Conservation (phyloP, 2,113 vertebrate genomes). For the Austrofundulus limnaeus region DNA sequence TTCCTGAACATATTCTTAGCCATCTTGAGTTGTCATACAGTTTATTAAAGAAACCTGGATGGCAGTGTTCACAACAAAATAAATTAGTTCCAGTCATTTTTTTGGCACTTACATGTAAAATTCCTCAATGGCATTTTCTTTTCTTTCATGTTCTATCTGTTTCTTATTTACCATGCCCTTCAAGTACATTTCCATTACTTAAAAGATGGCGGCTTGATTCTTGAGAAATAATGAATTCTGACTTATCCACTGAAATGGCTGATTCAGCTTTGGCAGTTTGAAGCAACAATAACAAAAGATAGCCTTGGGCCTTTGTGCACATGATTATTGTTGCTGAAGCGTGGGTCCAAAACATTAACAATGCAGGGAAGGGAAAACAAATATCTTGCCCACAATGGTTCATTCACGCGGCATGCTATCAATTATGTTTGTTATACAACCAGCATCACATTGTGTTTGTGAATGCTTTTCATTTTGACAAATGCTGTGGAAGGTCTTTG, state of each 20-base stretch:
- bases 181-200: slow-evolving; percentile 55
- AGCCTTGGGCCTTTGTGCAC: slow-evolving; percentile 68
- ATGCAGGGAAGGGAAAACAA: slow-evolving; percentile 49
- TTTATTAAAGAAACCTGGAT: neutral
- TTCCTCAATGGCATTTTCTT: neutral
- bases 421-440: slow-evolving; percentile 48
- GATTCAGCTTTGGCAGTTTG: slow-evolving; percentile 60
- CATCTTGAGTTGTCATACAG: neutral
- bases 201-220: slow-evolving; percentile 49
- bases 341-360: slow-evolving; percentile 56
- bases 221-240: slow-evolving; percentile 67
- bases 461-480: slow-evolving; percentile 31
- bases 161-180: slow-evolving; percentile 24
- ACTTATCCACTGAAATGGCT: slow-evolving; percentile 56
- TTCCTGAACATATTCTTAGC: too few relatives aligned
- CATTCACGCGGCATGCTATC: slow-evolving; percentile 46
- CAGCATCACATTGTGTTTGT: slow-evolving; percentile 22
- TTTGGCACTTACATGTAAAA: slow-evolving; percentile 16
- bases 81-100: neutral
- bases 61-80: neutral
- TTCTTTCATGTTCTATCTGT: neutral
- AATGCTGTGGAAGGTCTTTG: slow-evolving; percentile 28
- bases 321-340: slow-evolving; percentile 50
- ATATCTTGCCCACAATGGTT: slow-evolving; percentile 48
- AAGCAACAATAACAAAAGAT: slow-evolving; percentile 63